These are phyloP conservation scores for Ascidia mentula DNA, from an alignment of 23 tunicate genomes.

Conservation along the genomic window DNA sequence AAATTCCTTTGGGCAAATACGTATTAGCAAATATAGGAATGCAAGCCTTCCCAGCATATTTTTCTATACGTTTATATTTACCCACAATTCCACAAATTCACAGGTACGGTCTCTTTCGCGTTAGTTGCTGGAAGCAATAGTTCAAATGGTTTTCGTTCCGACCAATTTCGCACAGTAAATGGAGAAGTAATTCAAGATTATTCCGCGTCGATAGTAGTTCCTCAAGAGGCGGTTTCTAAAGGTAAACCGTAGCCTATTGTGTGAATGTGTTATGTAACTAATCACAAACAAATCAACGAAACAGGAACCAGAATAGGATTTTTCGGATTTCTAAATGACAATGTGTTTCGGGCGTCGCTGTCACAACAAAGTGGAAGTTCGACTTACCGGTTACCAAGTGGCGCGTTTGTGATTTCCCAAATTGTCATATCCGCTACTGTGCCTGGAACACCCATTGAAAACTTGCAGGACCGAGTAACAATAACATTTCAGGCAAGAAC, in stretches of 20 bases:
- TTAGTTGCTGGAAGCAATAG: too few species aligned
- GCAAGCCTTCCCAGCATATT: too few species aligned
- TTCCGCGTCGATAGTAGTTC: neutral
- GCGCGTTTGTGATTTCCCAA: neutral
- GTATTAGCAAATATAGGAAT: too few species aligned
- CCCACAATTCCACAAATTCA: too few species aligned
- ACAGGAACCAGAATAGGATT: neutral
- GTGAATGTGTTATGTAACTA: too few species aligned
- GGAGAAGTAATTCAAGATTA: neutral
- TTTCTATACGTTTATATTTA: too few species aligned
- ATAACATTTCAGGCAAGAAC: neutral
- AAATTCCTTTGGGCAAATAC: too few species aligned
- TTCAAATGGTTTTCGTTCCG: conserved; percentile 1
- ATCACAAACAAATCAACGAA: too few species aligned
- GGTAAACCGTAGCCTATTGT: too few species aligned
- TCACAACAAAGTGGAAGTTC: neutral
- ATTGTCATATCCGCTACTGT: neutral
- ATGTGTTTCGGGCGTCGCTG: neutral
- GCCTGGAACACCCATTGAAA: neutral
- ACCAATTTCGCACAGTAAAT: neutral
- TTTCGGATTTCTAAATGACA: neutral
- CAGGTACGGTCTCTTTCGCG: too few species aligned
- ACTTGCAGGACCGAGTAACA: neutral
- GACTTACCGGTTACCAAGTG: neutral
- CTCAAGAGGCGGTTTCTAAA: neutral